Evolutionary conservation across 2,888 invertebrate species (phyloP).

Genomic region (Megastigmus dorsalis): DNA sequence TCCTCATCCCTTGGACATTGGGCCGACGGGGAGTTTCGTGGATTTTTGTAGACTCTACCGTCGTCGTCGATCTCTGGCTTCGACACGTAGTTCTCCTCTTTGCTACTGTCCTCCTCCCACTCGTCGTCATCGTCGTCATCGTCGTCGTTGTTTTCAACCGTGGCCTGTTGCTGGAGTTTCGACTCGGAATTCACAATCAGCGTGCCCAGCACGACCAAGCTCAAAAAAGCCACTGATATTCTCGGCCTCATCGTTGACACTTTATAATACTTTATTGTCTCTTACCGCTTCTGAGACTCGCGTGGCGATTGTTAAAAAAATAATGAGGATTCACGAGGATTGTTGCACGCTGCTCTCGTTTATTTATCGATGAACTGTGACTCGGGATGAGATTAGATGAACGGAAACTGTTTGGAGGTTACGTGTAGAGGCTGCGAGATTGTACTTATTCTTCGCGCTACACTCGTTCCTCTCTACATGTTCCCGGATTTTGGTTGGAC

Average conservation of each 20-base stretch:
- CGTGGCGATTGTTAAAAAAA: too few species aligned
- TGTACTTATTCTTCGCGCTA: background rate
- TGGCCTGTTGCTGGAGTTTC: slow-evolving; percentile 68
- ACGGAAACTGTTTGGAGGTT: too few species aligned
- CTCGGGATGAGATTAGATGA: too few species aligned
- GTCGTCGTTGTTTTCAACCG: slow-evolving; percentile 74
- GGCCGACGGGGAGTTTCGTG: slow-evolving; percentile 89
- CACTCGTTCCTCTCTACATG: slow-evolving; percentile 29
- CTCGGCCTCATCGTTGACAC: slow-evolving; percentile 65
- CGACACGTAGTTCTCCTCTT: slow-evolving; percentile 67
- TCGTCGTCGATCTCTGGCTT: slow-evolving; percentile 84
- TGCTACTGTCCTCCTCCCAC: slow-evolving; percentile 75
- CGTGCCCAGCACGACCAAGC: slow-evolving; percentile 62
- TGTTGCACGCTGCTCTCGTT: background rate
- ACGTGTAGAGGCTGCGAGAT: too few species aligned
- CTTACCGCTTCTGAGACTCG: too few species aligned
- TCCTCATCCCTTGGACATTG: slow-evolving; percentile 91
- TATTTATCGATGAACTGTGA: too few species aligned
- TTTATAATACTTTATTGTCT: too few species aligned
- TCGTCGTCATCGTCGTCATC: slow-evolving; percentile 77
- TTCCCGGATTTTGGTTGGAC: too few species aligned
- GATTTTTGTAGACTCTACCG: slow-evolving; percentile 90
- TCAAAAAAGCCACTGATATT: slow-evolving; percentile 60
- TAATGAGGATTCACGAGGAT: background rate
- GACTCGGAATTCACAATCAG: slow-evolving; percentile 66